Conservation (phyloP, 2,113 vertebrate species). For the Ancistrus triradiatus region DNA sequence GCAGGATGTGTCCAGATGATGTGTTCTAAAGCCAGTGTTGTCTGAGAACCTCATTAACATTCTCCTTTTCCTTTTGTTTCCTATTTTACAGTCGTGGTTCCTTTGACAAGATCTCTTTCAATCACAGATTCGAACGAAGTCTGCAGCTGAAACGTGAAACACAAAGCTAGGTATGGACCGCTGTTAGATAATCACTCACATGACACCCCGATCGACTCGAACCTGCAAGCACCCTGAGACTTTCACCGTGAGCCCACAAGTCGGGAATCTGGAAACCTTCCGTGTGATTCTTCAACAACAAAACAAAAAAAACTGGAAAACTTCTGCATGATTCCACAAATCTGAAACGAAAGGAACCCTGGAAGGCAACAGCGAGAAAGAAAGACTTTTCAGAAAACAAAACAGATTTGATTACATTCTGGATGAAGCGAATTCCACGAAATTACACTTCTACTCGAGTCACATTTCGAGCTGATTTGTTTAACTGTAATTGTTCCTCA, state of each 20-base stretch:
- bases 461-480: no score
- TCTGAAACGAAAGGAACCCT: conserved; percentile 25
- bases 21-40: no score
- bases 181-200: conserved; percentile 25
- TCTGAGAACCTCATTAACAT: no score
- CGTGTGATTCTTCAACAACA: conserved; percentile 11
- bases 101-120: conserved; percentile 82
- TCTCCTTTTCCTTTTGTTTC: no score
- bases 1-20: no score
- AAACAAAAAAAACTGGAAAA: conserved; percentile 33
- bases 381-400: no score
- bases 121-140: conserved; percentile 29
- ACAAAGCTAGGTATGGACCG: conserved; percentile 43
- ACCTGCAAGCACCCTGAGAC: conserved; percentile 19
- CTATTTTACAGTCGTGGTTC: conserved; percentile 81
- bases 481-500: no score
- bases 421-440: no score
- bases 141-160: conserved; percentile 38
- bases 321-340: conserved; percentile 25
- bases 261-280: conserved; percentile 23
- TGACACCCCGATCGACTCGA: conserved; percentile 1
- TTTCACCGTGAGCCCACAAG: not conserved
- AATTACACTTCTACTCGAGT: no score
- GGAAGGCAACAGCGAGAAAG: conserved; percentile 43
- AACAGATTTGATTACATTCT: no score